Evolutionary conservation across 2,797 vertebrate species (phyloP).

Genomic region (Phrynocephalus guinanensis): DNA sequence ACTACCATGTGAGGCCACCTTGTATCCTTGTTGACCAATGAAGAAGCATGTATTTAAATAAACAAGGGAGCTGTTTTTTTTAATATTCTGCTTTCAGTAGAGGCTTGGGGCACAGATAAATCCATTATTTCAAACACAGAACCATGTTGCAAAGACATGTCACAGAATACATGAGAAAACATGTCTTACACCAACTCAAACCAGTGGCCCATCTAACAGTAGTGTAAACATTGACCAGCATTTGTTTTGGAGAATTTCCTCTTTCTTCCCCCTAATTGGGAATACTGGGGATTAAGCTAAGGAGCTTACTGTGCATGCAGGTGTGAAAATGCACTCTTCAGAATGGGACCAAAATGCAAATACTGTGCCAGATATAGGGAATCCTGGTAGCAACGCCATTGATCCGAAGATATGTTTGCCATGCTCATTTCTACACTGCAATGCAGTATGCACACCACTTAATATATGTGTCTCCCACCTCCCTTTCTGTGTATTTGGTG

Average conservation of each 20-base stretch:
- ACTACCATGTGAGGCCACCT: constrained; percentile 48
- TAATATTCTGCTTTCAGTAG: background rate
- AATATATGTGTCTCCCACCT: too few relatives aligned
- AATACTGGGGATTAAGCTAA: background rate
- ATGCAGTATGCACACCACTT: too few relatives aligned
- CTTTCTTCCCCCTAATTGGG: background rate
- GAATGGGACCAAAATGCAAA: background rate
- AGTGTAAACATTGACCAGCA: background rate
- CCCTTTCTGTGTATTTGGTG: too few relatives aligned
- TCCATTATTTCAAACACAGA: background rate
- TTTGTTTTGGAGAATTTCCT: background rate
- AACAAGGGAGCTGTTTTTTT: background rate
- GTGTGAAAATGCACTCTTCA: background rate
- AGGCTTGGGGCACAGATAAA: background rate
- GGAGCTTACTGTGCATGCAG: background rate
- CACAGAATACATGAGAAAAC: background rate
- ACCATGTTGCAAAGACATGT: background rate
- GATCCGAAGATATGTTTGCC: background rate
- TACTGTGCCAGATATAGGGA: background rate
- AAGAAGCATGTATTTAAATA: constrained; percentile 48
- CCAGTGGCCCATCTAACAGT: too few relatives aligned
- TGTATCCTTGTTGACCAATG: constrained; percentile 51
- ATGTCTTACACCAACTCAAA: too few relatives aligned
- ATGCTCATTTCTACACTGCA: background rate
- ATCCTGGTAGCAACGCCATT: background rate